Conservation (phyloP, 2,888 invertebrate genomes). For the Cryptophagus acutangulus region DNA sequence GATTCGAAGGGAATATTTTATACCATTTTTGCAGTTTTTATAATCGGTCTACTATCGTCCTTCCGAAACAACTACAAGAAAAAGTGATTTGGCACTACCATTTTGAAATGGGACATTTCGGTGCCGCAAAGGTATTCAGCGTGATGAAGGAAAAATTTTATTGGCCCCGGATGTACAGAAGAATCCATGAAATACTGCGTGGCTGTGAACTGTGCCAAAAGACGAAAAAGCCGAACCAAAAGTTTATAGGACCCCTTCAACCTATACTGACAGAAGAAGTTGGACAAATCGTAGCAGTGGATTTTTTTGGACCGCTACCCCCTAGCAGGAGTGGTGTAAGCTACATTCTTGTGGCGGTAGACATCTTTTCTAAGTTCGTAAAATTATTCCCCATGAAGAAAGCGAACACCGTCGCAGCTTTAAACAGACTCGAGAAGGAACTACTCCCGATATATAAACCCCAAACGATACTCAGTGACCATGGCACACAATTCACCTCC, state of each 20-base stretch:
- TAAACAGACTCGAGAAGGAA: no score
- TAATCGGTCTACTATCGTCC: not conserved
- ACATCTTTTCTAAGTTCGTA: slow-evolving; percentile 27
- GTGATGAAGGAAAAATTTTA: slow-evolving; percentile 5
- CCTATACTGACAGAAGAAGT: slow-evolving; percentile 8
- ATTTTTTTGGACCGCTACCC: slow-evolving; percentile 25
- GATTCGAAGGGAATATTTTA: not conserved
- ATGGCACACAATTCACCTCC: slow-evolving; percentile 28
- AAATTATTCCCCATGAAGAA: slow-evolving; percentile 20
- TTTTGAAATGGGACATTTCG: slow-evolving; percentile 17
- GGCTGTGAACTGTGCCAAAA: slow-evolving; percentile 22
- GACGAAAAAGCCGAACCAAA: slow-evolving; percentile 10
- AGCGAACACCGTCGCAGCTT: no score
- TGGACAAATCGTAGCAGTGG: slow-evolving; percentile 20
- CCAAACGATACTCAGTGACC: slow-evolving; percentile 17
- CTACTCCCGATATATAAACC: no score
- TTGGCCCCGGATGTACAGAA: slow-evolving; percentile 9
- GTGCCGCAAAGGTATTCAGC: slow-evolving; percentile 9
- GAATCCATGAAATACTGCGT: slow-evolving; percentile 6
- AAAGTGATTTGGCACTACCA: slow-evolving; percentile 10
- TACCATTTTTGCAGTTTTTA: no score
- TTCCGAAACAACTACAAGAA: not conserved
- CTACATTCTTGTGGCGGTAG: slow-evolving; percentile 24
- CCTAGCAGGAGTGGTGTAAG: slow-evolving; percentile 12
- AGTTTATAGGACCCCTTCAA: not conserved